phyloP scores from a whole-genome alignment of 2,797 vertebrate species.

The Xiphophorus birchmanni region DNA sequence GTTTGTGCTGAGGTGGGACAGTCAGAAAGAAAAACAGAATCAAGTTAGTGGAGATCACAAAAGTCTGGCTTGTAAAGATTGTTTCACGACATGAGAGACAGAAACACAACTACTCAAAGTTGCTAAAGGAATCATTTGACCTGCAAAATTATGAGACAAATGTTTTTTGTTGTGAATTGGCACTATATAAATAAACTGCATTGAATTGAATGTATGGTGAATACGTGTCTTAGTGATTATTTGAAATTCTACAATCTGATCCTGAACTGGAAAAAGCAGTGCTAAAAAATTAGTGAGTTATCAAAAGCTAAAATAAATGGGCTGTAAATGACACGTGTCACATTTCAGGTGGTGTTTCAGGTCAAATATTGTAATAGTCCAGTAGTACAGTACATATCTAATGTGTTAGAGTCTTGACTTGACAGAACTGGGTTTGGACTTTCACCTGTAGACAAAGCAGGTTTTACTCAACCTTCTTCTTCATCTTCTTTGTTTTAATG shows the following conservation, averaged over 20 bases:
- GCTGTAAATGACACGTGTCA: not conserved
- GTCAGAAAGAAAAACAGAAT: not conserved
- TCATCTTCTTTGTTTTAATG: too few relatives aligned
- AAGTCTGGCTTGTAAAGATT: not conserved
- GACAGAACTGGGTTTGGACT: constrained; percentile 19
- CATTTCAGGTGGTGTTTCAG: not conserved
- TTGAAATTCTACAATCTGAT: not conserved
- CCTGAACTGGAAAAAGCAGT: not conserved
- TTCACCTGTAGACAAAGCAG: constrained; percentile 17
- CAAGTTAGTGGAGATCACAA: not conserved
- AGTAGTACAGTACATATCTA: not conserved
- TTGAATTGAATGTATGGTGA: not conserved
- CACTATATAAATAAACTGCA: too few relatives aligned
- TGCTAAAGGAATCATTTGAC: not conserved
- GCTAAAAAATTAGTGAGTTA: not conserved
- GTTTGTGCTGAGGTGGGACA: not conserved
- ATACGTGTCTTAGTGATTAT: not conserved
- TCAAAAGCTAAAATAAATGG: not conserved
- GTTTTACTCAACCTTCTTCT: not conserved
- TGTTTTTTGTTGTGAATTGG: too few relatives aligned
- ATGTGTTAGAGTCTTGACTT: constrained; percentile 14
- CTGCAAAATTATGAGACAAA: not conserved
- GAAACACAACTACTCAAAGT: not conserved
- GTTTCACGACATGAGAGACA: not conserved
- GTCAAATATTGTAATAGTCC: not conserved